A percentile compares a stretch with the other conserved stretches of the same genome.
phyloP scores from a whole-genome alignment of 1,140 invertebrate species.

The Drosophila jambulina region DNA sequence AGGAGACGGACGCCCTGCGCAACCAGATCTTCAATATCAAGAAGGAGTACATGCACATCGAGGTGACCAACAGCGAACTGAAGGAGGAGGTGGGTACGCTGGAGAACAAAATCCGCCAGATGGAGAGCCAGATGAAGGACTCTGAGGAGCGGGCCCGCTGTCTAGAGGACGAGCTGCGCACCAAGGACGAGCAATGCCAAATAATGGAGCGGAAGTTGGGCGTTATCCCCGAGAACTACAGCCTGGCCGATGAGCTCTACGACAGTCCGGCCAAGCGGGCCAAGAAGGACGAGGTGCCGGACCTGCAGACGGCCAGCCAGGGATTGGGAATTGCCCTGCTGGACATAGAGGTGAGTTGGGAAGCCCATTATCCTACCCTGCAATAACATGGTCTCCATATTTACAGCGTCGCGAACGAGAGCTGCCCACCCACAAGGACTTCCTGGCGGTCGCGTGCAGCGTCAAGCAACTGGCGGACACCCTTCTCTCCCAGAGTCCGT shows the following conservation, averaged over 20 bases:
- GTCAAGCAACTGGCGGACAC: constrained; percentile 81
- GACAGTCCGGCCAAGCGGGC: constrained; percentile 75
- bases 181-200: constrained; percentile 73
- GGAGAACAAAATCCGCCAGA: constrained; percentile 70
- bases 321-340: constrained; percentile 68
- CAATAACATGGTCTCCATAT: not conserved
- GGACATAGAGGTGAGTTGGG: constrained; percentile 60
- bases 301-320: constrained; percentile 63
- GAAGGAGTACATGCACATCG: constrained; percentile 86
- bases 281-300: constrained; percentile 55
- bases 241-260: constrained; percentile 75
- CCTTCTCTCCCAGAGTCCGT: constrained; percentile 62
- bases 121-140: constrained; percentile 47
- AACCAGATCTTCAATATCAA: constrained; percentile 85
- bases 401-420: constrained; percentile 61
- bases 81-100: constrained; percentile 86
- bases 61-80: constrained; percentile 87
- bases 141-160: constrained; percentile 64
- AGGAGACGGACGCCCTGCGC: constrained; percentile 85
- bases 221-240: constrained; percentile 65
- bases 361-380: no score
- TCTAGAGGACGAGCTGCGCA: constrained; percentile 76
- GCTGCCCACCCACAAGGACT: constrained; percentile 72
- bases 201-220: constrained; percentile 62
- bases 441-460: constrained; percentile 72